A percentile compares a stretch with the other conserved stretches of the same genome.
Evolutionary conservation across 2,113 vertebrate species (phyloP).

Genomic region (Bathybates hornii): DNA sequence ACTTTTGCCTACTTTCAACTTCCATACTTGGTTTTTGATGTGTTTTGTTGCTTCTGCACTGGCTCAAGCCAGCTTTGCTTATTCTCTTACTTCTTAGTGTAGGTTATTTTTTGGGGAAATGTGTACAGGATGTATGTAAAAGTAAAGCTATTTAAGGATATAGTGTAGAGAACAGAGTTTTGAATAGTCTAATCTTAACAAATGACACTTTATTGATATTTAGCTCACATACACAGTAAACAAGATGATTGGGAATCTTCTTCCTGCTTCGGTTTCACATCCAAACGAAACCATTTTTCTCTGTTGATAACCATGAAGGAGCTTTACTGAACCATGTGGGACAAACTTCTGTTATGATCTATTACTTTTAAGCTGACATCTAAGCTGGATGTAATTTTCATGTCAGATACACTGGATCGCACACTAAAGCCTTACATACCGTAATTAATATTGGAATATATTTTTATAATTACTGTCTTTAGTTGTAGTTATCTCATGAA

Average conservation of each 20-base stretch:
- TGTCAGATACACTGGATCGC: not conserved
- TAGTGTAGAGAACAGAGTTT: not conserved
- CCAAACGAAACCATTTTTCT: not conserved
- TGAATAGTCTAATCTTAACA: not conserved
- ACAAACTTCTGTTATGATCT: not conserved
- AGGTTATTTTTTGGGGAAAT: not conserved
- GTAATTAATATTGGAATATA: not conserved
- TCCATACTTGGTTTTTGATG: not conserved
- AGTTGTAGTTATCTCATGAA: not conserved
- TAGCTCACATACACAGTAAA: not conserved
- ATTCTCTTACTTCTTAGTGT: not conserved
- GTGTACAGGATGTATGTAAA: not conserved
- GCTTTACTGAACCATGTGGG: not conserved
- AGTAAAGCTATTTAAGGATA: not conserved
- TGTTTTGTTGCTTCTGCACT: not conserved
- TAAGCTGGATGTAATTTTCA: not conserved
- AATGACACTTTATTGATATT: not conserved
- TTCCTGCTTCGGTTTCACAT: rapidly evolving
- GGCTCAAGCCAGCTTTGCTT: not conserved
- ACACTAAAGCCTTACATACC: not conserved
- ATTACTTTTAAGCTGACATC: not conserved
- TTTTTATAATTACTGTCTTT: not conserved
- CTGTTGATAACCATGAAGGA: not conserved
- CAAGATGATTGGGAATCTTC: not conserved
- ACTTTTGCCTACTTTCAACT: not conserved